phyloP scores from a whole-genome alignment of 2,888 invertebrate species.

The Corythucha ciliata region DNA sequence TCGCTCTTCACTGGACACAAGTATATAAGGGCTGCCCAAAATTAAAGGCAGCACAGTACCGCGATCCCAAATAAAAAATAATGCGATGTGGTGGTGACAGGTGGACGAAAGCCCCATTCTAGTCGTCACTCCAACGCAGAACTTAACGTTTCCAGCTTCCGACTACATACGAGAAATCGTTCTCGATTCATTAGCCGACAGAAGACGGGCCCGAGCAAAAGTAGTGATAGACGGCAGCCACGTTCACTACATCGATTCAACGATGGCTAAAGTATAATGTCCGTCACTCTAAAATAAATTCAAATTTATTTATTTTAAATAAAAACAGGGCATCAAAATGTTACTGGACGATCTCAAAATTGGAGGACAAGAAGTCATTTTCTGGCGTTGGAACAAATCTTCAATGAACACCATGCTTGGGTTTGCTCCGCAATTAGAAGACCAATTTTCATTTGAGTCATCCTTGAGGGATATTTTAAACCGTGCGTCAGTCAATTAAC shows the following conservation, averaged over 20 bases:
- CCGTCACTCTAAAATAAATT: no score
- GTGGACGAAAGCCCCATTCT: slow-evolving; percentile 44
- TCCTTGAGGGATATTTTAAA: no score
- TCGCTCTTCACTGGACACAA: slow-evolving; percentile 38
- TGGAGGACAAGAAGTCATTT: slow-evolving; percentile 41
- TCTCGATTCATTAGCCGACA: slow-evolving; percentile 38
- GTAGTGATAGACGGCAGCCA: slow-evolving; percentile 45
- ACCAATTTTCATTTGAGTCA: slow-evolving; percentile 32
- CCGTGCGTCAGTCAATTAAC: no score
- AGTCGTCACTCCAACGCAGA: slow-evolving; percentile 58
- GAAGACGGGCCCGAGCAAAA: slow-evolving; percentile 27
- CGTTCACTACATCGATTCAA: slow-evolving; percentile 51
- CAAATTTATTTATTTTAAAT: no score
- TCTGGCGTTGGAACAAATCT: slow-evolving; percentile 34
- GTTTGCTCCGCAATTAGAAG: slow-evolving; percentile 31
- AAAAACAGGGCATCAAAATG: slow-evolving; percentile 47
- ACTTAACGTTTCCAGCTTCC: slow-evolving; percentile 69
- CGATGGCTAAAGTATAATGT: slow-evolving; percentile 41
- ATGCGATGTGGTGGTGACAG: no score
- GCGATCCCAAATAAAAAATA: no score
- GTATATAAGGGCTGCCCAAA: slow-evolving; percentile 33
- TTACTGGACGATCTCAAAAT: slow-evolving; percentile 47
- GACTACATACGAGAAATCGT: slow-evolving; percentile 55
- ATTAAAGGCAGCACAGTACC: not conserved
- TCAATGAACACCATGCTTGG: slow-evolving; percentile 33